Conservation (phyloP, 2,888 invertebrate genomes). For the Polydrusus pterygomalis region DNA sequence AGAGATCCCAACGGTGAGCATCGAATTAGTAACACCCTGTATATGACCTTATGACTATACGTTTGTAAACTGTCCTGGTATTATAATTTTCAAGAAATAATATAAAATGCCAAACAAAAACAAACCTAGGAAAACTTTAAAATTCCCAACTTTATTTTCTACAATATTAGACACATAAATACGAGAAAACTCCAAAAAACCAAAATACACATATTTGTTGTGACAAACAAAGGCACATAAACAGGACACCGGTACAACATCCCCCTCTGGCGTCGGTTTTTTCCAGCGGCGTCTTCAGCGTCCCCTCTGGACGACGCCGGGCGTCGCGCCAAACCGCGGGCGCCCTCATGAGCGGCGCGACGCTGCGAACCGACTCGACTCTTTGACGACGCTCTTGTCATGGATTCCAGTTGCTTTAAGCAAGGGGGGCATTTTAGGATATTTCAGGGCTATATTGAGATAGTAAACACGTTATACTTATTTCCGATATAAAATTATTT, state of each 20-base stretch:
- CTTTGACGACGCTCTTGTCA: conserved; percentile 49
- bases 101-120: not conserved
- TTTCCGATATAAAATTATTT: no score
- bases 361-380: conserved; percentile 51
- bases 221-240: conserved; percentile 52
- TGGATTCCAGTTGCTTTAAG: conserved; percentile 10
- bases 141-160: not conserved
- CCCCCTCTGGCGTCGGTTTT: conserved; percentile 49
- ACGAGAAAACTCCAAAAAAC: conserved; percentile 25
- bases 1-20: no score
- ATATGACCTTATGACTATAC: no score
- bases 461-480: no score
- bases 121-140: not conserved
- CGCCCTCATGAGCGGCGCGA: conserved; percentile 68
- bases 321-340: conserved; percentile 64
- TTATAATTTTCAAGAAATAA: not conserved
- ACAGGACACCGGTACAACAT: conserved; percentile 49
- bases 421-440: not conserved
- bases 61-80: not conserved
- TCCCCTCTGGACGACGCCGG: conserved; percentile 49
- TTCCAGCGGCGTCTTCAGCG: conserved; percentile 49
- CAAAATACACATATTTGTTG: conserved; percentile 45
- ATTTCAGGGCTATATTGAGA: no score
- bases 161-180: conserved; percentile 14
- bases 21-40: no score